Conservation (phyloP, 2,113 vertebrate genomes). For the Cyrtonyx montezumae region DNA sequence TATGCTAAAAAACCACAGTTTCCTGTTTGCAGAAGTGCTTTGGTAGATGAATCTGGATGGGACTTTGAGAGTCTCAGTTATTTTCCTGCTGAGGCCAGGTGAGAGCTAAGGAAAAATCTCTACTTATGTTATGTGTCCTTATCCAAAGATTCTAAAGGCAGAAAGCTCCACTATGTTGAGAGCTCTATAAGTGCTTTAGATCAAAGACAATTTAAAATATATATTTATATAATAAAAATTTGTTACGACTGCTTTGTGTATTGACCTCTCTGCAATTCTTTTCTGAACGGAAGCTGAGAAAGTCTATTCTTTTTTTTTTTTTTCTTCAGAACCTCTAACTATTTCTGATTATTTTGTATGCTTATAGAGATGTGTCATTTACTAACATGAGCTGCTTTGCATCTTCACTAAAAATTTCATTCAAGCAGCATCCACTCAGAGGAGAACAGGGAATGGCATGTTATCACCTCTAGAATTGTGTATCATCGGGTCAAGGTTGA, state of each 20-base stretch:
- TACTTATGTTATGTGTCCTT: background rate
- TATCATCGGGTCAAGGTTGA: background rate
- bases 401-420: background rate
- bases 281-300: background rate
- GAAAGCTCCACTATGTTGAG: background rate
- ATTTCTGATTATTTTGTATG: background rate
- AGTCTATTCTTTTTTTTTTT: background rate
- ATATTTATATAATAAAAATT: background rate
- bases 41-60: background rate
- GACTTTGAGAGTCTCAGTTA: background rate
- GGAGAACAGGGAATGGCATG: background rate
- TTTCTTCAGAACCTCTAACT: background rate
- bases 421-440: background rate
- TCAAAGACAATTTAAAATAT: background rate
- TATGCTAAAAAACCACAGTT: background rate
- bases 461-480: background rate
- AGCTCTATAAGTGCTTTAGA: background rate
- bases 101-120: background rate
- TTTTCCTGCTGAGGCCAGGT: background rate
- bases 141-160: background rate
- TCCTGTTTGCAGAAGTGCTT: background rate
- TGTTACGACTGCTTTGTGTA: background rate
- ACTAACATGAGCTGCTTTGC: background rate
- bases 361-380: background rate
- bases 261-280: background rate